phyloP scores from a whole-genome alignment of 1,140 invertebrate genomes.

The Chrysoperla carnea region DNA sequence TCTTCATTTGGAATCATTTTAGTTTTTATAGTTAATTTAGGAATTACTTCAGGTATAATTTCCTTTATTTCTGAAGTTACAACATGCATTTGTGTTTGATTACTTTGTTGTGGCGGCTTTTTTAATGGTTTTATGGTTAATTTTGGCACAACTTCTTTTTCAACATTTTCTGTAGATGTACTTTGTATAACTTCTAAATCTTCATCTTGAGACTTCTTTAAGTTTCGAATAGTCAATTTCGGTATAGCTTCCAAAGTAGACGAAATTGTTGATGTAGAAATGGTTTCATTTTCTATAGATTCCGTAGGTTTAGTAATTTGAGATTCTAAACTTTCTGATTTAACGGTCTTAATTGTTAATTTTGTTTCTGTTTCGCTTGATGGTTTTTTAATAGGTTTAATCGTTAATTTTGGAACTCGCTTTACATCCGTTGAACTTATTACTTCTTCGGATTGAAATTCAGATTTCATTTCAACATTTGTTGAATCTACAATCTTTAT shows the following conservation, averaged over 20 bases:
- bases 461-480: no score
- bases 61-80: neutral
- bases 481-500: no score
- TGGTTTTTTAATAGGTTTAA: conserved; percentile 13
- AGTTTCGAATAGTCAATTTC: neutral
- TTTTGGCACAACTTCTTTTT: neutral
- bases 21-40: neutral
- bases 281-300: neutral
- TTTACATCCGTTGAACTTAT: no score
- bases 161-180: no score
- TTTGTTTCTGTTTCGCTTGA: conserved; percentile 6
- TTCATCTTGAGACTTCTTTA: neutral
- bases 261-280: neutral
- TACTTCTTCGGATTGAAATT: no score
- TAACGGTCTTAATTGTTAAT: neutral
- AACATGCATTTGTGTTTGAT: neutral
- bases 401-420: conserved; percentile 9
- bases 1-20: conserved; percentile 1
- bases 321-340: neutral
- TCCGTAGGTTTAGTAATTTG: neutral
- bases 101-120: neutral
- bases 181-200: no score
- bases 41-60: neutral
- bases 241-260: neutral
- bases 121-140: neutral